Evolutionary conservation across 2,113 vertebrate species (phyloP), one percentile per base, ranked within the genome.

Genomic region (Scatophagus argus): DNA sequence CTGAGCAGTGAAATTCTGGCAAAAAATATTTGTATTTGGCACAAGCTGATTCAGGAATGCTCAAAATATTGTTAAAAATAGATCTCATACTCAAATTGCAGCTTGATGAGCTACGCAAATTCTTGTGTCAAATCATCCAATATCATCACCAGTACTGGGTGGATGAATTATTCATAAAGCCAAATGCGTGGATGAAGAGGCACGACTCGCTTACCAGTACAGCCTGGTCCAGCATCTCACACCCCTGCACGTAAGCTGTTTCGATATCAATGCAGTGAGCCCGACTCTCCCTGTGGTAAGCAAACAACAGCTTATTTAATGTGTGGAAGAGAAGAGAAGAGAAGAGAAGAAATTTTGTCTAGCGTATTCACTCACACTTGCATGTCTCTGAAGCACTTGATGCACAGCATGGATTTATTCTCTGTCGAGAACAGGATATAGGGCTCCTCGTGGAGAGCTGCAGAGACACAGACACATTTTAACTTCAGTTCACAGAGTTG

Each of bases 371-470:
- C 97, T 93, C 85, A 99, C 97, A 97, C 95, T 88, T 97, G 97
- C 96, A 96, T 96, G 92, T 99, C 98, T 85, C 97, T 94, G 94
- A 99, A 99, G 90, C 98, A 99, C 88, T 97, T 97, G 92, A 98
- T 98, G 84, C 98, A 99, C 31, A 98, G 94, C 96, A 99, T 96
- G 21, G 96, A 97, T 87, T 96, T 98, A 75, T 97, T 98, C 88
- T 98, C 96, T 0, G 96, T 97, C 46, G 97, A 98, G 91, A 98
- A 99, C 93, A 99, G 96, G 92, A 99, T 97, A 93, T 96, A 98
- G 74, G 96, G 95, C 87, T 99, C 97, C n/a, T 96, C 93, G 0
- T 98, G 98, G 59, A 97, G 96, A 1, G 94, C 98, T 98, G 92
- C 0, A 29, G 69, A 79, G 43, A 92, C 46, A 81, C 19, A 76